Base-by-base conservation (phyloP, 2,888 invertebrate genomes). In the Autographa gamma region DNA sequence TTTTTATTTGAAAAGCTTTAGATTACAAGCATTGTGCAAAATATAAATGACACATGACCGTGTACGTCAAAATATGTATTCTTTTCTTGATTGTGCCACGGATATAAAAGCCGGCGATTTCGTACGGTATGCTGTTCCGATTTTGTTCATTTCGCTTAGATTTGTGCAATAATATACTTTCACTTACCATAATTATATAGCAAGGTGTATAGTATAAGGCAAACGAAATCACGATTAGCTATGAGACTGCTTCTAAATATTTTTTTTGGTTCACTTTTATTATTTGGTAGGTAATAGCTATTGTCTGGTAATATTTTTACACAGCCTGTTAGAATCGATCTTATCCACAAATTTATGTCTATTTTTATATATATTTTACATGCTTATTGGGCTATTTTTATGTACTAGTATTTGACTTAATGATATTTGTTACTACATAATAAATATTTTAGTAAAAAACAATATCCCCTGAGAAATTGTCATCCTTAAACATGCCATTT, bases 1-100 rank as follows among this genome's bases (percentile, higher is more conserved):
- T 79, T 71, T 76, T 76, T 75, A 73, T 74, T 79, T 70, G 71
- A 61, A 79, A 75, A 78, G 77, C 73, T 77, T 84, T 72, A 78
- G 76, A 78, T 79, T 82, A 78, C 80, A 76, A 69, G 56, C 25
- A 59, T 75, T 73, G 52, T 70, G 63, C 61, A 59, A 69, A 79
- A 68, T 70, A 32, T 67, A 66, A 71, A 60, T 63, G 34, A 32
- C 32, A 65, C 52, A 61, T 62, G 13, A 72, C 41, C 16, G 61
- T 60, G 19, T 69, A n/a, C 63, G 14, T 18, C 38, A 60, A 74
- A 25, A 69, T 63, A 41, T 18, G 31, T 56, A 60, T 67, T 65
- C 11, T 38, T 60, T 59, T 62, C 48, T 25, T 68, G 18, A 69
- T 43, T 67, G 66, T 54, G n/a, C 54, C n/a, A n/a, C 13, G 25